Percentiles rank a stretch among this genome's conserved stretches.
Conservation (phyloP, 2,888 invertebrate genomes). For the Oscheius sp. region DNA sequence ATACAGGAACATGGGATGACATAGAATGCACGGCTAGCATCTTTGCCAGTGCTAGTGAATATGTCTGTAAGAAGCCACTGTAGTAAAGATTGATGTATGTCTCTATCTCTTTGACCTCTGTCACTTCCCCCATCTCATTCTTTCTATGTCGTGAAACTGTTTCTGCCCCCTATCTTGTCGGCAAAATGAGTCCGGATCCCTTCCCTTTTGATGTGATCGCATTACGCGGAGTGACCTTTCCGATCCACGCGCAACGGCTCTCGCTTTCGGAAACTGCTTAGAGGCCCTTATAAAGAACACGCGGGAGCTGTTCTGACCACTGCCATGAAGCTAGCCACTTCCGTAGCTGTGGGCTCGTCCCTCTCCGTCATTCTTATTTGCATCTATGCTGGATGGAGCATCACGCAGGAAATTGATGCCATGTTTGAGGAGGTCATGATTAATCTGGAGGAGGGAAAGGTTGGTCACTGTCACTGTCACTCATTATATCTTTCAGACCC, state of each 20-base stretch:
- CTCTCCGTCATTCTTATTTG: slow-evolving; percentile 6
- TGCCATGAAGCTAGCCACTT: slow-evolving; percentile 17
- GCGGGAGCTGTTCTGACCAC: not conserved
- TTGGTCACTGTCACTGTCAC: not conserved
- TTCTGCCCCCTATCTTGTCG: too few relatives aligned
- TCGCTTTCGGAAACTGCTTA: not conserved
- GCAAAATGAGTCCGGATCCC: not conserved
- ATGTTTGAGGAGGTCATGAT: slow-evolving; percentile 31
- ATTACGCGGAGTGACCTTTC: not conserved
- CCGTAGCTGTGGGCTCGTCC: slow-evolving; percentile 6
- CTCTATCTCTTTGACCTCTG: too few relatives aligned
- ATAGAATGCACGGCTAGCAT: too few relatives aligned
- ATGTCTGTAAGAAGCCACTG: too few relatives aligned
- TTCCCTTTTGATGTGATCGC: slow-evolving; percentile 12
- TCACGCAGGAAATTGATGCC: slow-evolving; percentile 24
- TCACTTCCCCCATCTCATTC: too few relatives aligned
- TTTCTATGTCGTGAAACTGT: too few relatives aligned
- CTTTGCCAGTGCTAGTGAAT: too few relatives aligned
- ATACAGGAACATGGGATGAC: too few relatives aligned
- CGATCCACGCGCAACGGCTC: not conserved
- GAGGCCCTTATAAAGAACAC: not conserved
- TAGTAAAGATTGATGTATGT: too few relatives aligned
- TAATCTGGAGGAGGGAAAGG: slow-evolving; percentile 27
- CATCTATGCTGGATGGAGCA: slow-evolving; percentile 11
- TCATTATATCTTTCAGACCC: slow-evolving; percentile 5